phyloP scores from a whole-genome alignment of 92 coral and sea anemone species.

The Zoanthus solanderi region DNA sequence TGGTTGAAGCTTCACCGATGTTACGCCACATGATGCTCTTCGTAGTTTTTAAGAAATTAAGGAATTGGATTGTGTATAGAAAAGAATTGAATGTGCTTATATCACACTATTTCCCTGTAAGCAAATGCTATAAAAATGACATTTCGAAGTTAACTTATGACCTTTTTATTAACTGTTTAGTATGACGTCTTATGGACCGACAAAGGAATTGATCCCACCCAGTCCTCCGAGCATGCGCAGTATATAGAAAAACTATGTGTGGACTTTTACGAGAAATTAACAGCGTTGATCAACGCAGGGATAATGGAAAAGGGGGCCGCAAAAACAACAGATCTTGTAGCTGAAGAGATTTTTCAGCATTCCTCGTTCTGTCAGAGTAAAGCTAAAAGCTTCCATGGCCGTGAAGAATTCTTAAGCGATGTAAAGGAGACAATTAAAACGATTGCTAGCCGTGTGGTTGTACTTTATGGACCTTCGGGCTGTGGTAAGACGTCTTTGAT shows the following conservation, averaged over 20 bases:
- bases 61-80: too few species aligned
- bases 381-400: conserved; percentile 85
- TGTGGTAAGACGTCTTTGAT: conserved; percentile 96
- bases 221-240: conserved; percentile 75
- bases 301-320: conserved; percentile 77
- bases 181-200: conserved; percentile 87
- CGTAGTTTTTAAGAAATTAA: too few species aligned
- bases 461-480: conserved; percentile 91
- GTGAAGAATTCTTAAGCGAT: conserved; percentile 71
- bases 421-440: conserved; percentile 61
- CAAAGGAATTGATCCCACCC: conserved; percentile 83
- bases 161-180: neutral
- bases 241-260: conserved; percentile 80
- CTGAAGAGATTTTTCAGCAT: conserved; percentile 94
- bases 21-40: too few species aligned
- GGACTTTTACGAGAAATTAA: conserved; percentile 80
- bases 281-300: conserved; percentile 78
- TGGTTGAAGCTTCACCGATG: too few species aligned
- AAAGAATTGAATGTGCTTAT: too few species aligned
- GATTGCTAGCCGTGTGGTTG: conserved; percentile 71
- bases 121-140: neutral
- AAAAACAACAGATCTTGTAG: conserved; percentile 73
- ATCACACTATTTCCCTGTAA: too few species aligned
- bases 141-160: neutral
- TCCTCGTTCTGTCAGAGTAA: conserved; percentile 90